A percentile compares a stretch with the other conserved stretches of the same genome.
These are phyloP conservation scores for Anguilla megastoma DNA, from an alignment of 2,797 vertebrate species.

Conservation along the genomic window DNA sequence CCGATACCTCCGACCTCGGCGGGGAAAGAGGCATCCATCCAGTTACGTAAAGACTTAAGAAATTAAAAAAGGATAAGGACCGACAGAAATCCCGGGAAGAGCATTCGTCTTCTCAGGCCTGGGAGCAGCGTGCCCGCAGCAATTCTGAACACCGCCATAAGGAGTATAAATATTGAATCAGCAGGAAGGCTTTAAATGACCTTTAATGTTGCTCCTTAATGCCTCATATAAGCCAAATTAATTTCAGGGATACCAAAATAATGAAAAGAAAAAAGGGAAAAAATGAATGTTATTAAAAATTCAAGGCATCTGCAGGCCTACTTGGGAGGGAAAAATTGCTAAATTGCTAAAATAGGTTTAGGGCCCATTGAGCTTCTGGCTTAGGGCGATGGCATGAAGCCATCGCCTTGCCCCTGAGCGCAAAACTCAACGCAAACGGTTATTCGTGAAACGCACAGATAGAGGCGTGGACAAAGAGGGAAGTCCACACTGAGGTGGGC, in stretches of 20 bases:
- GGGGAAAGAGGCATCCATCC: not conserved
- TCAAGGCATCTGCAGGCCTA: not conserved
- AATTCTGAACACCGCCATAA: not conserved
- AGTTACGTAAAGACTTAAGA: not conserved
- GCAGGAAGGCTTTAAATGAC: not conserved
- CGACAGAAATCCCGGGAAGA: not conserved
- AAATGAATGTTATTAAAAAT: conserved; percentile 13
- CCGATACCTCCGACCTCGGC: not conserved
- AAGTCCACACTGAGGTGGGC: not conserved
- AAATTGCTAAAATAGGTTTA: not conserved
- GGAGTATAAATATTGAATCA: not conserved
- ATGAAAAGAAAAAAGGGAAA: not conserved
- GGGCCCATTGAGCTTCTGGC: not conserved
- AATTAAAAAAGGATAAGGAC: conserved; percentile 10
- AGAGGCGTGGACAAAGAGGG: not conserved
- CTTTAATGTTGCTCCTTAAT: not conserved
- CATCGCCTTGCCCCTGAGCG: not conserved
- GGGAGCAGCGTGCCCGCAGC: not conserved
- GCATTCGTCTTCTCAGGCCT: not conserved
- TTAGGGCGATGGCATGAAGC: not conserved
- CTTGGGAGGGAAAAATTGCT: not conserved
- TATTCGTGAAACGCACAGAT: not conserved
- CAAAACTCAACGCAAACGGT: not conserved
- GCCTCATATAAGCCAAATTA: not conserved
- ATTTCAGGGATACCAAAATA: not conserved